Evolutionary conservation across 2,888 invertebrate species (phyloP).

Genomic region (Philaethria dido): DNA sequence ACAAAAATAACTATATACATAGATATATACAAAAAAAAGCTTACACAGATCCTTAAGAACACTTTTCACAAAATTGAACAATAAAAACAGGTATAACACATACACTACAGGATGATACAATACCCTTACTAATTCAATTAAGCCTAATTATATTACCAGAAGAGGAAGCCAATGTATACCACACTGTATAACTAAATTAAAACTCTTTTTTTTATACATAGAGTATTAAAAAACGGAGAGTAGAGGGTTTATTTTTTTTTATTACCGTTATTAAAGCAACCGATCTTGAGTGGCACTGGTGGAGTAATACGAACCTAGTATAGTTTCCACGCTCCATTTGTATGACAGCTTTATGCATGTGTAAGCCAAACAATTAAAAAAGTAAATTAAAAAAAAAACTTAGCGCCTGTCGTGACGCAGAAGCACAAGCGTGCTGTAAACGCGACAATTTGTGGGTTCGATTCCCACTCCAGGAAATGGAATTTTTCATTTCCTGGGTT

Average conservation of each 20-base stretch:
- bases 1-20: neutral
- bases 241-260: slow-evolving; percentile 27
- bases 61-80: neutral
- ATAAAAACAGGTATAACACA: slow-evolving; percentile 11
- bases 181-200: slow-evolving; percentile 37
- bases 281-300: slow-evolving; percentile 67
- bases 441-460: too few relatives aligned
- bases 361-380: neutral
- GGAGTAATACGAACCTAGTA: slow-evolving; percentile 64
- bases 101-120: slow-evolving; percentile 40
- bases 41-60: neutral
- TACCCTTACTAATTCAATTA: slow-evolving; percentile 75
- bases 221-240: neutral
- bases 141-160: slow-evolving; percentile 74
- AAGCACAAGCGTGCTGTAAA: too few relatives aligned
- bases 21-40: slow-evolving; percentile 1
- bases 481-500: too few relatives aligned
- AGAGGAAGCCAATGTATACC: slow-evolving; percentile 54
- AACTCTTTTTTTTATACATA: neutral
- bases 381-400: neutral
- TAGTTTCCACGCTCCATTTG: slow-evolving; percentile 66
- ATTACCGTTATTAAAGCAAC: slow-evolving; percentile 54
- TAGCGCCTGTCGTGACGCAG: too few relatives aligned
- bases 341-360: slow-evolving; percentile 25
- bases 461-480: too few relatives aligned